Percentiles rank a stretch among this genome's conserved stretches.
These are phyloP conservation scores for Liposcelis brunnea DNA, from an alignment of 2,888 invertebrate genomes.

Conservation along the genomic window DNA sequence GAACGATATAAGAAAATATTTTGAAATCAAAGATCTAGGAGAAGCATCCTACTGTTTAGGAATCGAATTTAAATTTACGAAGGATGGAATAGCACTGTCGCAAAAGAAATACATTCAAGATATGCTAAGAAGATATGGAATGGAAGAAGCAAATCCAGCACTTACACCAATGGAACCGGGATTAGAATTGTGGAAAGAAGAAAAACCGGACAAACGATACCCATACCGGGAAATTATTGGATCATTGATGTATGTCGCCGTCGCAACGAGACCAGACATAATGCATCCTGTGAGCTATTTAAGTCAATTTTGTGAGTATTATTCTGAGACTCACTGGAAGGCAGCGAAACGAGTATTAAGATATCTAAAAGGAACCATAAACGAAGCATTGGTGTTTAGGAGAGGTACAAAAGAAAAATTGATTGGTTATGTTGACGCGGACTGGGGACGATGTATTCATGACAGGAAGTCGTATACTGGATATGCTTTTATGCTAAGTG, in stretches of 20 bases:
- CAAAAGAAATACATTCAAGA: slow-evolving; percentile 6
- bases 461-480: too few species aligned
- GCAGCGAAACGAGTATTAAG: slow-evolving; percentile 10
- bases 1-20: too few species aligned
- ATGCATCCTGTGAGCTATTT: slow-evolving; percentile 3
- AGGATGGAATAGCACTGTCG: too few species aligned
- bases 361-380: slow-evolving; percentile 6
- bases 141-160: slow-evolving; percentile 2
- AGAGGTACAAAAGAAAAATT: neutral
- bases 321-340: neutral
- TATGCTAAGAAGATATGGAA: slow-evolving; percentile 3
- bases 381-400: neutral
- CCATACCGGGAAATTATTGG: slow-evolving; percentile 8
- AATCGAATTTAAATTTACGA: too few species aligned
- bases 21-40: slow-evolving; percentile 1
- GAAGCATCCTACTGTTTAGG: slow-evolving; percentile 7
- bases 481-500: neutral
- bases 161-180: neutral
- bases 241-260: slow-evolving; percentile 4
- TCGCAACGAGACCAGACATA: slow-evolving; percentile 7
- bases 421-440: neutral
- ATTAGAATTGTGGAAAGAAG: neutral
- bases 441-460: too few species aligned
- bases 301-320: neutral
- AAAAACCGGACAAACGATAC: too few species aligned